A percentile compares a stretch with the other conserved stretches of the same genome.
Evolutionary conservation across 2,888 invertebrate genomes (phyloP).

Genomic region (Chrysolina americana): DNA sequence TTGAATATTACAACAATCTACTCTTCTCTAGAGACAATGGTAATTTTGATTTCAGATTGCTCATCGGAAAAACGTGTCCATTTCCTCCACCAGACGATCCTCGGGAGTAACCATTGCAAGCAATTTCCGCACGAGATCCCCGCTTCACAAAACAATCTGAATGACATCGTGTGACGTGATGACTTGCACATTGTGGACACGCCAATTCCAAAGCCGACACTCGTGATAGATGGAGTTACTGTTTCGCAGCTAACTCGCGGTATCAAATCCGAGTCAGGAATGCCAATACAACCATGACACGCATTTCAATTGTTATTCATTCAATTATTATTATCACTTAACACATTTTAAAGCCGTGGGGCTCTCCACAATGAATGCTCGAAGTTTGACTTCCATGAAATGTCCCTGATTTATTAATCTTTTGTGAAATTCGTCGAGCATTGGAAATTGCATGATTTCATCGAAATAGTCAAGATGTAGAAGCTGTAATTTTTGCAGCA

Average conservation of each 20-base stretch:
- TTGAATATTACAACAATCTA: too few relatives aligned
- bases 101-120: background rate
- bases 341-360: conserved; percentile 11
- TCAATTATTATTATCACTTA: conserved; percentile 46
- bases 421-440: background rate
- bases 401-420: conserved; percentile 8
- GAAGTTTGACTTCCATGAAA: conserved; percentile 38
- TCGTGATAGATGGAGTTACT: conserved; percentile 64
- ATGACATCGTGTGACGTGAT: conserved; percentile 45
- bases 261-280: conserved; percentile 68
- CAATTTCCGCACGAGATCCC: conserved; percentile 30
- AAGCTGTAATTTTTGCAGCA: too few relatives aligned
- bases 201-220: conserved; percentile 64
- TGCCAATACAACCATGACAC: conserved; percentile 68
- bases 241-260: conserved; percentile 59
- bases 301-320: conserved; percentile 67
- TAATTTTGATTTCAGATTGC: background rate
- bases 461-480: too few relatives aligned
- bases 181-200: conserved; percentile 53
- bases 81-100: background rate
- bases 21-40: background rate
- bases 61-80: background rate
- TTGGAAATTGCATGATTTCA: background rate
- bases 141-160: conserved; percentile 36
- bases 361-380: conserved; percentile 47